Conservation (phyloP, 2,888 invertebrate genomes). For the Nephrotoma flavescens region DNA sequence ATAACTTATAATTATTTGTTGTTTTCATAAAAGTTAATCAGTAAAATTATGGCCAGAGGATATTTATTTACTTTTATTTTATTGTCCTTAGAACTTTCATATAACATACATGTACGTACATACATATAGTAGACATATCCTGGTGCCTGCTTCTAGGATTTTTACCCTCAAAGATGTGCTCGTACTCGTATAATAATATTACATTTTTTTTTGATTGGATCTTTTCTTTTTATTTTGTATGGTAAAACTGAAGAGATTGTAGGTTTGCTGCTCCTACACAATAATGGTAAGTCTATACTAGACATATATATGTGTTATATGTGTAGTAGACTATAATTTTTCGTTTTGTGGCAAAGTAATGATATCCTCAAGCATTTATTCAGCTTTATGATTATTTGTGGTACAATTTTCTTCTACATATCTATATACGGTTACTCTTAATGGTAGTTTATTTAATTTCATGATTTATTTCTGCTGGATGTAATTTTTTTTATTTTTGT, state of each 20-base stretch:
- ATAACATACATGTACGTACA: background rate
- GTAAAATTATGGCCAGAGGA: background rate
- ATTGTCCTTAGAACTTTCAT: background rate
- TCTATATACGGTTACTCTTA: background rate
- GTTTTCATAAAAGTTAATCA: background rate
- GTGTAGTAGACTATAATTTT: background rate
- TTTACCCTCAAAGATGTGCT: background rate
- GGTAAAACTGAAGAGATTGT: background rate
- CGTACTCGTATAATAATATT: background rate
- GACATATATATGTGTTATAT: too few species aligned
- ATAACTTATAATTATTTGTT: background rate
- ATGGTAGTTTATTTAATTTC: background rate
- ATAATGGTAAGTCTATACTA: background rate
- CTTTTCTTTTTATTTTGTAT: background rate
- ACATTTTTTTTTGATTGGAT: background rate
- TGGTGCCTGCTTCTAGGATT: background rate
- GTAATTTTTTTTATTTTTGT: background rate
- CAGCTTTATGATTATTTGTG: background rate
- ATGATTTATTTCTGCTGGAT: background rate
- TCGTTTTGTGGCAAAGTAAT: background rate
- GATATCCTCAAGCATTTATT: background rate
- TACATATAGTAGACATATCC: background rate
- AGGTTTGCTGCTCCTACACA: background rate
- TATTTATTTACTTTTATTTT: background rate
- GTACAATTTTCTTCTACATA: background rate